A percentile compares a stretch with the other conserved stretches of the same genome.
Evolutionary conservation across 2,797 vertebrate species (phyloP).

Genomic region (Crypturellus tataupa): DNA sequence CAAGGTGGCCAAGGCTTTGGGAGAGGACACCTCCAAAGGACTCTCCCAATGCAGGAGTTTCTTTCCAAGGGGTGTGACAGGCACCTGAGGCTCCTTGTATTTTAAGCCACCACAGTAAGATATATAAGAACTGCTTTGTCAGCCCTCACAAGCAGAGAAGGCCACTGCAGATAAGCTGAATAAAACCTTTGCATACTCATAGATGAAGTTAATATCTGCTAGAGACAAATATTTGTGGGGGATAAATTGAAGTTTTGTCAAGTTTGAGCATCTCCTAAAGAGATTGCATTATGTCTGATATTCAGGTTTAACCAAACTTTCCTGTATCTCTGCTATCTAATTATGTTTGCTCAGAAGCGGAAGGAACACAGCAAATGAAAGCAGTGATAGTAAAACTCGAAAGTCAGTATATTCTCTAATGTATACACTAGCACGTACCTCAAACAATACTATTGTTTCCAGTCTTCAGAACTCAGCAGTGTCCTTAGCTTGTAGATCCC

Average conservation of each 20-base stretch:
- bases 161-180: not conserved
- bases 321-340: not conserved
- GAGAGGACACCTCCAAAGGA: not conserved
- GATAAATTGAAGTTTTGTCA: not conserved
- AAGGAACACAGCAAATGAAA: not conserved
- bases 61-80: not conserved
- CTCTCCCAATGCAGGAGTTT: not conserved
- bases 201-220: not conserved
- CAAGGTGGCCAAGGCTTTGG: not conserved
- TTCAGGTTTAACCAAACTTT: not conserved
- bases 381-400: not conserved
- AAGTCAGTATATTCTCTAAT: not conserved
- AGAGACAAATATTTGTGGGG: not conserved
- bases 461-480: not conserved
- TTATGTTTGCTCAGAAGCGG: not conserved
- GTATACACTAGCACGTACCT: not conserved
- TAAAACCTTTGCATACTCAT: not conserved
- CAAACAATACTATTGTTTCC: not conserved
- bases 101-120: not conserved
- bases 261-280: not conserved
- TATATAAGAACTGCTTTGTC: not conserved
- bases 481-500: not conserved
- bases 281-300: not conserved
- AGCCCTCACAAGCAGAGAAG: not conserved
- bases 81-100: not conserved